Evolutionary conservation across 2,888 invertebrate species (phyloP), one percentile per base, ranked within the genome.

Genomic region (Diloba caeruleocephala): DNA sequence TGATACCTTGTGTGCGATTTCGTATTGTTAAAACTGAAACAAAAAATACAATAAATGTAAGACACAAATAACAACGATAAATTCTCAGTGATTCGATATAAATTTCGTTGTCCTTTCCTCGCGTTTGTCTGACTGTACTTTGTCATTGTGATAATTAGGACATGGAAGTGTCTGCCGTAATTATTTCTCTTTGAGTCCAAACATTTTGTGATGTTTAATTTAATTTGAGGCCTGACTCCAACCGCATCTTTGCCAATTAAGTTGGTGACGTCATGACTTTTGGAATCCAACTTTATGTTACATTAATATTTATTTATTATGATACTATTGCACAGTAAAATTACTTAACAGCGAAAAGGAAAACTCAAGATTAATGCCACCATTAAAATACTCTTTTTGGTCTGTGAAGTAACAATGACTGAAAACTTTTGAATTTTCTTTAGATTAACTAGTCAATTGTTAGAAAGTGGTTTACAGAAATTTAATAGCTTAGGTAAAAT

Each of bases 181-280:
- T n/a, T n/a, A n/a, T 85, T 85, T 85, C 82, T 81, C 82, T 85
- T 86, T 83, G 84, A 84, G 84, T 83, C 83, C 77, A 74, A 79
- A 79, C 82, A 87, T 87, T 87, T 84, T 84, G 87, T 89, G 85
- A 79, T 81, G 85, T 88, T 88, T 84, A 86, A 88, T 89, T 87
- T 87, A 2, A 21, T 21, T 21, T 21, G n/a, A n/a, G n/a, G n/a
- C 83, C 78, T 76, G 79, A 76, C 72, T 78, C 63, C 79, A 80
- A 74, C 74, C 76, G 65, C 75, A 79, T 84, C 83, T 79, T 73
- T 58, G 66, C 71, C 80, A 87, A 86, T 88, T 88, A 85, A 60
- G 39, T 39, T 55, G n/a, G 57, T 60, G 55, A 55, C 48, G 32
- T 53, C 43, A 62, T 14, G n/a, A 3, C 21, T 50, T 44, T 54